Evolutionary conservation across 2,888 invertebrate genomes (phyloP), one percentile per base, ranked within the genome.

Genomic region (Cybosia mesomella): DNA sequence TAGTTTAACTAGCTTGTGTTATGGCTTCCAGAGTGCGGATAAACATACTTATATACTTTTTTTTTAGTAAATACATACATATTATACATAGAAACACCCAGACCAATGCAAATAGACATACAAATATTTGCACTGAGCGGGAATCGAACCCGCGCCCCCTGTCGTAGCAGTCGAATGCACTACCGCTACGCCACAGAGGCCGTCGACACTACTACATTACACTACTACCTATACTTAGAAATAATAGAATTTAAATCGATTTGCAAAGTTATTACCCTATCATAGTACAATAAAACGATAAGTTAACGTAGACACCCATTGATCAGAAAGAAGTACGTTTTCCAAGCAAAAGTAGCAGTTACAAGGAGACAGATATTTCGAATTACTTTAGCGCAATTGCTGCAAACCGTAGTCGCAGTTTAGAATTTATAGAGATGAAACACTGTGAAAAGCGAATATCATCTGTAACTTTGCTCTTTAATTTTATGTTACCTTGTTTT

Each of bases 331-430:
- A 70, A 9, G 28, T 57, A 39, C 57, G 57, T 39, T 43, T 63
- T 32, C 24, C 28, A 67, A 59, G 60, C 59, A 58, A n/a, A n/a
- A 66, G n/a, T 34, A 69, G 59, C 57, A 62, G 59, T 39, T 39
- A 55, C 58, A 57, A 34, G 11, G 61, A 54, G 60, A 69, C 15
- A 54, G 15, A 66, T 60, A 76, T 76, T 54, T 43, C 15, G 65
- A 66, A 76, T 70, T 63, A 58, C 66, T 66, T 76, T 76, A 69
- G 58, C 55, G 64, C 64, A 58, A 76, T n/a, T 72, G 60, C 66
- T 76, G 22, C 57, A 57, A 70, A 79, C 64, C 65, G 67, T 58
- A 68, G 53, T 63, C 21, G 62, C 53, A 64, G 57, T 68, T 78
- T 59, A 66, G 67, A 58, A 66, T 61, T 54, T 57, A 59, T 59